phyloP scores from a whole-genome alignment of 37 sponge, comb jelly and placozoan species.

The Aphrocallistes beatrix region DNA sequence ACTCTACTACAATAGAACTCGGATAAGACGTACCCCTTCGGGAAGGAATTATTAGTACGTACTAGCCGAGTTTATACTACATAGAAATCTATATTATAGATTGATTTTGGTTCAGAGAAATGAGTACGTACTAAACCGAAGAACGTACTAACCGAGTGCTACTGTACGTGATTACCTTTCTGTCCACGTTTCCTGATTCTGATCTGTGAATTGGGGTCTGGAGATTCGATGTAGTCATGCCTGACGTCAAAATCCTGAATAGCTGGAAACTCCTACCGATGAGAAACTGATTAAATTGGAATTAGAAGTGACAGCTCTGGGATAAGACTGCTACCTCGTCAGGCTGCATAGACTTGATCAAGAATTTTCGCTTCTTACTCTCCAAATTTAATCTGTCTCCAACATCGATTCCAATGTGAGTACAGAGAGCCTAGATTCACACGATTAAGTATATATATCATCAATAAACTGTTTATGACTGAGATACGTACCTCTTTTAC shows the following conservation, averaged over 20 bases:
- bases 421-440: constrained; percentile 22
- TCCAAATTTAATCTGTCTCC: constrained; percentile 39
- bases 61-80: no score
- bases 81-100: no score
- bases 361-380: constrained; percentile 64
- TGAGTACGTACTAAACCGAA: no score
- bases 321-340: constrained; percentile 19
- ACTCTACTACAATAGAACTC: no score
- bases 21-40: no score
- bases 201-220: constrained; percentile 12
- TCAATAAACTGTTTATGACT: background rate
- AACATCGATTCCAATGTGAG: constrained; percentile 31
- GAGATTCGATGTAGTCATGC: constrained; percentile 54
- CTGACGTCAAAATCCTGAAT: constrained; percentile 55
- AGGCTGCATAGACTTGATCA: constrained; percentile 25
- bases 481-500: constrained; percentile 32
- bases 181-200: constrained; percentile 56
- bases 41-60: no score
- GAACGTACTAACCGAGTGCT: no score
- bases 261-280: constrained; percentile 33
- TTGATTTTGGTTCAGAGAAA: no score
- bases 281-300: background rate
- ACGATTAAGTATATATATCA: background rate
- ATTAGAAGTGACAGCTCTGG: background rate
- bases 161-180: no score